These are phyloP conservation scores for Patiria pectinifera DNA, from an alignment of 53 echinoderm and acorn worm species.

Conservation along the genomic window DNA sequence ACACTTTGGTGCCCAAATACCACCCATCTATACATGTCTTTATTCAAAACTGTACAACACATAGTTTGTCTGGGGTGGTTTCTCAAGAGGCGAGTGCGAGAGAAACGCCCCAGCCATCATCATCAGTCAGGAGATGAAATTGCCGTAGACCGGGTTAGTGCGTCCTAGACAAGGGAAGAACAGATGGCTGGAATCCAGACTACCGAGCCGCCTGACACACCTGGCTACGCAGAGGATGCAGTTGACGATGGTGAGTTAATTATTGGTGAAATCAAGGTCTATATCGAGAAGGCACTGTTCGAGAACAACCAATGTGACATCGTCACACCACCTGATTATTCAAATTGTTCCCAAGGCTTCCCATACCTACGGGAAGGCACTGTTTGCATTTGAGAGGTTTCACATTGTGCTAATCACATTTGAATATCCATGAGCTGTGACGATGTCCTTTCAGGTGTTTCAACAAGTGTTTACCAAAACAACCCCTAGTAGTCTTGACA, in stretches of 20 bases:
- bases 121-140: not conserved
- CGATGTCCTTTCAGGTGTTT: too few relatives aligned
- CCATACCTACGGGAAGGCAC: too few relatives aligned
- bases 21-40: not conserved
- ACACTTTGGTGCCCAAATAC: not conserved
- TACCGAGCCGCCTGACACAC: not conserved
- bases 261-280: too few relatives aligned
- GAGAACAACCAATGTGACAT: too few relatives aligned
- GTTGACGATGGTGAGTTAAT: not conserved
- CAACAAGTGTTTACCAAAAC: too few relatives aligned
- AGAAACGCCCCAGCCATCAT: not conserved
- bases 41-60: not conserved
- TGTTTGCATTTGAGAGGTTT: too few relatives aligned
- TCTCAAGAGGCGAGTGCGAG: constrained; percentile 1
- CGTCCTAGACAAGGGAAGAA: not conserved
- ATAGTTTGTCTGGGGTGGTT: not conserved
- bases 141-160: not conserved
- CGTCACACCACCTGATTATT: too few relatives aligned
- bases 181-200: not conserved
- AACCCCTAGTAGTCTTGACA: too few relatives aligned
- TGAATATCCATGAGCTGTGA: too few relatives aligned
- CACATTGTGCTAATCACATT: too few relatives aligned
- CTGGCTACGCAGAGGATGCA: not conserved
- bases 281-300: too few relatives aligned
- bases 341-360: too few relatives aligned